Conservation (phyloP, 2,888 invertebrate genomes). For the Cephalotes varians region DNA sequence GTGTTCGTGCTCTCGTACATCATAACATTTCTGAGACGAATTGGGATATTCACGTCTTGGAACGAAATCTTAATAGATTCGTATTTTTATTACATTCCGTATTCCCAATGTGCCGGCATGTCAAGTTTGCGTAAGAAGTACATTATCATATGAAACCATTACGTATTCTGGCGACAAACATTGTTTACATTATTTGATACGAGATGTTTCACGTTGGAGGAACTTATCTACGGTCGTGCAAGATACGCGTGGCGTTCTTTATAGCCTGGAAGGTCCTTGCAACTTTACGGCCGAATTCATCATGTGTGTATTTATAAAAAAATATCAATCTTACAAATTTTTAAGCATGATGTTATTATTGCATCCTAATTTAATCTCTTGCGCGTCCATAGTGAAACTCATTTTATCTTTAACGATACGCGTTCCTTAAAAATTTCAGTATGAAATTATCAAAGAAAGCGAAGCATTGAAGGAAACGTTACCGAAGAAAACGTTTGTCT, state of each 20-base stretch:
- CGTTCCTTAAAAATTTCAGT: neutral
- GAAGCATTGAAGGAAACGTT: neutral
- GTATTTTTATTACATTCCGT: neutral
- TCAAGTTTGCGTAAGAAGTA: conserved; percentile 12
- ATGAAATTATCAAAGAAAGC: neutral
- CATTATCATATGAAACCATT: conserved; percentile 5
- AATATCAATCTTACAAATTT: neutral
- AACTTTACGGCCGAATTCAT: neutral
- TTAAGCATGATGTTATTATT: neutral
- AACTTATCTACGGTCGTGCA: conserved; percentile 11
- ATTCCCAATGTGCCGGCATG: neutral
- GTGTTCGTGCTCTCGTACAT: conserved; percentile 19
- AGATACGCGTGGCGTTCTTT: neutral
- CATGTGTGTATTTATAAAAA: neutral
- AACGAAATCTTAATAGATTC: neutral
- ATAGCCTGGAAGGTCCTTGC: neutral
- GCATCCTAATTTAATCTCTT: neutral
- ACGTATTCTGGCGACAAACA: neutral
- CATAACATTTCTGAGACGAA: conserved; percentile 18
- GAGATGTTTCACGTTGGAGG: neutral
- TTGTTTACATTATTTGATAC: conserved; percentile 43
- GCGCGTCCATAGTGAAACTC: neutral
- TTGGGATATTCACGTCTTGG: conserved; percentile 15
- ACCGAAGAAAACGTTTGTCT: neutral
- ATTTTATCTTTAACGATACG: neutral